These are phyloP conservation scores for Maniola hyperantus DNA, from an alignment of 2,888 invertebrate genomes.

Conservation along the genomic window DNA sequence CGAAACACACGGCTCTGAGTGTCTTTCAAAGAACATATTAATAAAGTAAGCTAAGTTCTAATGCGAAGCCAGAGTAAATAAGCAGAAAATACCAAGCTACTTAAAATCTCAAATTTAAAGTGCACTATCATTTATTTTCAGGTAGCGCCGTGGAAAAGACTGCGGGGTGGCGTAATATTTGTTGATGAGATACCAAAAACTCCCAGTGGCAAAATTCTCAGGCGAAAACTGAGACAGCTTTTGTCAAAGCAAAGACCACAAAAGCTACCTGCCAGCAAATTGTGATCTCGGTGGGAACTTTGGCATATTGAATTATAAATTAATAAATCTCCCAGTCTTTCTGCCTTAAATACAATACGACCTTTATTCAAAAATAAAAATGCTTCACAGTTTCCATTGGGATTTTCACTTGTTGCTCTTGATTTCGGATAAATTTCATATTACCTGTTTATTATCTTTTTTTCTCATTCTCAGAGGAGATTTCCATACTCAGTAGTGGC, in stretches of 20 bases:
- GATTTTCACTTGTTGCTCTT: slow-evolving; percentile 7
- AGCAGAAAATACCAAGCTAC: not conserved
- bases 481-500: no score
- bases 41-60: not conserved
- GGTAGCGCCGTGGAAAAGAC: slow-evolving; percentile 86
- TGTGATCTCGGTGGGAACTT: slow-evolving; percentile 40
- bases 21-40: no score
- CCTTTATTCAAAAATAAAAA: slow-evolving; percentile 10
- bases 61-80: not conserved
- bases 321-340: slow-evolving; percentile 18
- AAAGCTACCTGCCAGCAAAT: slow-evolving; percentile 46
- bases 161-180: slow-evolving; percentile 88
- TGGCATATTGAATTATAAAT: slow-evolving; percentile 31
- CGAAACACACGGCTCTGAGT: no score
- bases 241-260: slow-evolving; percentile 42
- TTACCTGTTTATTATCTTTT: no score
- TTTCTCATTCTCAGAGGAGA: no score
- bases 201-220: slow-evolving; percentile 88
- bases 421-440: not conserved
- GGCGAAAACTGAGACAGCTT: slow-evolving; percentile 75
- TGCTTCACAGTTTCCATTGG: not conserved
- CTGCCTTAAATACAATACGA: slow-evolving; percentile 18
- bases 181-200: slow-evolving; percentile 88
- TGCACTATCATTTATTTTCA: slow-evolving; percentile 42
- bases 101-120: not conserved